Evolutionary conservation across 2,113 vertebrate species (phyloP), one percentile per base, ranked within the genome.

Genomic region (Tragelaphus buxtoni): DNA sequence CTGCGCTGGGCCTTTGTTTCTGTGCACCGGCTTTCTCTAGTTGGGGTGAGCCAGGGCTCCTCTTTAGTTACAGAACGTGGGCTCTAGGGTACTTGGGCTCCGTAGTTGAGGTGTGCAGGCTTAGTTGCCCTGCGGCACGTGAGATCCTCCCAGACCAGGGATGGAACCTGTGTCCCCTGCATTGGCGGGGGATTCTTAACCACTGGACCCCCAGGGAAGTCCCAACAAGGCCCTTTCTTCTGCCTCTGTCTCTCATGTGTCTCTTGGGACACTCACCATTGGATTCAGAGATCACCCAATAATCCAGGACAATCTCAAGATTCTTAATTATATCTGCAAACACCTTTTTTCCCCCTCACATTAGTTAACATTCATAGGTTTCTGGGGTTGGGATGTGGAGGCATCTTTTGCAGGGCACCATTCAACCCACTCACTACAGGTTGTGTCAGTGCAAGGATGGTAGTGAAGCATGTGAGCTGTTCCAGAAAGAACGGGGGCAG

Each of bases 251-350:
- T 49, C 51, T 55, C n/a, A 11, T 22, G 16, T 39, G 28, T 42
- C 60, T 88, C 74, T 35, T 9, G 5, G 5, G 32, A 63, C 63
- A 47, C 63, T 58, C 26, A 18, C 11, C 58, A 28, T 55, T 55
- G 77, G 35, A 61, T 79, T 55, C 35, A 69, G 69, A 51, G n/a
- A 26, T 61, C 24, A 47, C 13, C 47, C 1, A 14, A 24, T 69
- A 65, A 86, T 45, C 22, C 28, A 55, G 72, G 30, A 61, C 80
- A 61, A 77, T 61, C 55, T 53, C 39, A 58, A 49, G 86, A 88
- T n/a, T 60, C 76, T 81, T 93, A 61, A 81, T 81, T 42, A 47
- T 9, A 18, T 32, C n/a, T 77, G 24, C 35, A 69, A 90, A 58
- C 47, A 65, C 18, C 14, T 63, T 58, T 87, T 17, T 3, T 5